Conservation (phyloP, 2,797 vertebrate species). For the Gymnoscopelus braueri region DNA sequence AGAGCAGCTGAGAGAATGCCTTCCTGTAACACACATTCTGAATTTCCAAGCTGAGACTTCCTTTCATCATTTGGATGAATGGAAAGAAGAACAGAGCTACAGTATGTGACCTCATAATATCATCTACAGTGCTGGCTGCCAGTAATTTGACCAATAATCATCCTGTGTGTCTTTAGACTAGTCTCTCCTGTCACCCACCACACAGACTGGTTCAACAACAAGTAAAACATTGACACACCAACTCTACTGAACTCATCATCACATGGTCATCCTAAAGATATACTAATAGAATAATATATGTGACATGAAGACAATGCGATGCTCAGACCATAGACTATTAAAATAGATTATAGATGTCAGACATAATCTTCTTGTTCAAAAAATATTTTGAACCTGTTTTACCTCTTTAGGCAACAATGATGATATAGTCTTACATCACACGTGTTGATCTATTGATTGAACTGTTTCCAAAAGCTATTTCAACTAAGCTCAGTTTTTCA, state of each 20-base stretch:
- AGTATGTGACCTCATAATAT: conserved; percentile 15
- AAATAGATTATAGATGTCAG: conserved; percentile 9
- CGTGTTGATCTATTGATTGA: too few relatives aligned
- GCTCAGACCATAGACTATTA: neutral
- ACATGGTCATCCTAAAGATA: neutral
- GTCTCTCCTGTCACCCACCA: neutral
- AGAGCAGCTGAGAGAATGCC: conserved; percentile 15
- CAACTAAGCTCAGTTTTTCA: too few relatives aligned
- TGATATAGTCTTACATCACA: too few relatives aligned
- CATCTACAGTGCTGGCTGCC: conserved; percentile 49
- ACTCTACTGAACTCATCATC: neutral
- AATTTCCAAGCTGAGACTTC: conserved; percentile 46
- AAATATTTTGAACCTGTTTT: too few relatives aligned
- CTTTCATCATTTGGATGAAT: conserved; percentile 48
- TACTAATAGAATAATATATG: neutral
- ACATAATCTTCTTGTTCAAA: too few relatives aligned
- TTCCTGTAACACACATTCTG: conserved; percentile 41
- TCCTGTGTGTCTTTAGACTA: conserved; percentile 4
- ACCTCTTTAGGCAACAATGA: too few relatives aligned
- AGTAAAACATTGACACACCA: neutral
- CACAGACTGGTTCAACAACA: conserved; percentile 11
- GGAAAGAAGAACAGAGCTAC: conserved; percentile 28
- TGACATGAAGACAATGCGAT: too few relatives aligned
- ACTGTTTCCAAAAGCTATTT: too few relatives aligned
- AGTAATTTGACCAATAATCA: conserved; percentile 41